Conservation (phyloP, 2,888 invertebrate species). For the Anarsia innoxiella region DNA sequence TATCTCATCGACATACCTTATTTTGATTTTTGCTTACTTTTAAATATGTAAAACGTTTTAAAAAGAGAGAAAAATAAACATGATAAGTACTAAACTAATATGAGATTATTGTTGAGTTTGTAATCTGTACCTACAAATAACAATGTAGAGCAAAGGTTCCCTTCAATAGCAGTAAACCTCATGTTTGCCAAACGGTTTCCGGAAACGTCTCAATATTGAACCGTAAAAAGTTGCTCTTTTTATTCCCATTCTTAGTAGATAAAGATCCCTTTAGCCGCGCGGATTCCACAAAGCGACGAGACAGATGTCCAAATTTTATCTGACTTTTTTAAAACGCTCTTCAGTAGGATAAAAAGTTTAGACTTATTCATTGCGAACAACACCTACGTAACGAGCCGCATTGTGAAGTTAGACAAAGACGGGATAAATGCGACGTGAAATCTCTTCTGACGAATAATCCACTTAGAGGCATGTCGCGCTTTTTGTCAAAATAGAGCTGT, state of each 20-base stretch:
- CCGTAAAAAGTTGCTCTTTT: slow-evolving; percentile 41
- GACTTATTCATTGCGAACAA: slow-evolving; percentile 54
- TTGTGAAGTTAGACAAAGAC: slow-evolving; percentile 53
- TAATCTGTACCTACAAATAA: no score
- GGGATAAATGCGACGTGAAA: slow-evolving; percentile 69
- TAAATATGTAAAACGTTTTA: no score
- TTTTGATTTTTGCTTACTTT: no score
- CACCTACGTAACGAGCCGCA: slow-evolving; percentile 64
- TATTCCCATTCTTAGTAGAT: slow-evolving; percentile 28
- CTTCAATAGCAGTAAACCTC: neutral
- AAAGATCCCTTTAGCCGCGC: slow-evolving; percentile 32
- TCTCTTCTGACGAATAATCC: slow-evolving; percentile 61
- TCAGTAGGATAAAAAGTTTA: slow-evolving; percentile 40
- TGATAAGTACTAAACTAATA: no score
- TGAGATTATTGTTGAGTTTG: no score
- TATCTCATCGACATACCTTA: no score
- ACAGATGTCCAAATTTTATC: slow-evolving; percentile 58
- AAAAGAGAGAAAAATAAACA: no score
- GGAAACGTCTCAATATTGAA: neutral
- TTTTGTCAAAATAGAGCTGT: slow-evolving; percentile 56
- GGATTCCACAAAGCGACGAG: slow-evolving; percentile 43
- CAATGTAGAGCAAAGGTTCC: no score
- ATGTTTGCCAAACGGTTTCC: neutral
- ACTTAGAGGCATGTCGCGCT: slow-evolving; percentile 69
- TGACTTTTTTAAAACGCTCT: slow-evolving; percentile 41